Conservation (phyloP, 2,888 invertebrate species). For the Aromia moschata region DNA sequence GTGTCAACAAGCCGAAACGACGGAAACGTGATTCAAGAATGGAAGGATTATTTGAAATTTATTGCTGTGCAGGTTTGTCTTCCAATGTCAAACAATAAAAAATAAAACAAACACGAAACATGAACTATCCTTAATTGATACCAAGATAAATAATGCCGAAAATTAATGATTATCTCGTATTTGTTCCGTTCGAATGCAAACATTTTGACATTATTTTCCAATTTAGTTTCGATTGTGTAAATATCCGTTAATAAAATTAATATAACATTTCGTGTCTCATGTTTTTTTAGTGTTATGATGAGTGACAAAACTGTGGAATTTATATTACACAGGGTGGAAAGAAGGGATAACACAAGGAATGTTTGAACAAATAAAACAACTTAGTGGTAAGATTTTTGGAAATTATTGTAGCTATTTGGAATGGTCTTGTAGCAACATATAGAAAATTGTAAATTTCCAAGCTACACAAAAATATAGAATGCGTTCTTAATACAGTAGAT, state of each 20-base stretch:
- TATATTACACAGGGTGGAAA: too few relatives aligned
- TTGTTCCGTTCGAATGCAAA: conserved; percentile 48
- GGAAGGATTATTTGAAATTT: conserved; percentile 19
- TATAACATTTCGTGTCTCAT: not conserved
- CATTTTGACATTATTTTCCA: conserved; percentile 48
- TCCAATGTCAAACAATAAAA: conserved; percentile 31
- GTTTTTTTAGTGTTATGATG: not conserved
- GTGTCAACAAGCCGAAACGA: conserved; percentile 8
- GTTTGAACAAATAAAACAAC: too few relatives aligned
- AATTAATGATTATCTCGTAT: conserved; percentile 44
- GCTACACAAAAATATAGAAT: too few relatives aligned
- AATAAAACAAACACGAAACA: conserved; percentile 32
- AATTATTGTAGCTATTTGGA: too few relatives aligned
- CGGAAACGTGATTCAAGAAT: conserved; percentile 6
- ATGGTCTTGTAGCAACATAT: too few relatives aligned
- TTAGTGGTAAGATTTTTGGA: too few relatives aligned
- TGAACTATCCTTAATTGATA: conserved; percentile 39
- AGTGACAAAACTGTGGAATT: too few relatives aligned
- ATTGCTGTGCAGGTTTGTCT: conserved; percentile 21
- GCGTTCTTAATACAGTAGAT: too few relatives aligned
- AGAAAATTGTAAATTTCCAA: too few relatives aligned
- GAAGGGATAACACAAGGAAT: too few relatives aligned
- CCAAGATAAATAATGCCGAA: conserved; percentile 37
- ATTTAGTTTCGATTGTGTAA: conserved; percentile 48
- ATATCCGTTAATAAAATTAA: conserved; percentile 41